Evolutionary conservation across 2,797 vertebrate species (phyloP), one percentile per base, ranked within the genome.

Genomic region (Pseudomugil tenellus): DNA sequence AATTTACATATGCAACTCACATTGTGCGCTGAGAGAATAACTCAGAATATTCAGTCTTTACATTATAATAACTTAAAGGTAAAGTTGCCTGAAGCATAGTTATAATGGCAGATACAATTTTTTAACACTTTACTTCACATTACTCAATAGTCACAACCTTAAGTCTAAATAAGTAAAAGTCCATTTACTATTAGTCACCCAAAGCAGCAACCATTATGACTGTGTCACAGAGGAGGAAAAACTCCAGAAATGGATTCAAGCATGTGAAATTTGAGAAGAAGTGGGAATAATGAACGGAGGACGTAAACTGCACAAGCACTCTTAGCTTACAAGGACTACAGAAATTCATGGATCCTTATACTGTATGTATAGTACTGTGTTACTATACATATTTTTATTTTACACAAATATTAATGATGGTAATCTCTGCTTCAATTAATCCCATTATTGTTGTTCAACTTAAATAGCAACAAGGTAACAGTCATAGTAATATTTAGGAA

Each of bases 151-250:
- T 16, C 19, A 34, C 13, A 55, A 32, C 39, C 51, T n/a, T n/a
- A n/a, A n/a, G n/a, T n/a, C n/a, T n/a, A n/a, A n/a, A n/a, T n/a
- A n/a, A n/a, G n/a, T n/a, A n/a, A n/a, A n/a, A n/a, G n/a, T n/a
- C n/a, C n/a, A n/a, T n/a, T n/a, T n/a, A n/a, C n/a, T n/a, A n/a
- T 6, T 3, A 64, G 25, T 59, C 57, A 35, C 26, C 31, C 52
- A 46, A 54, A 67, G 59, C 55, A 51, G 12, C 46, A 68, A n/a
- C 51, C 70, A 56, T 59, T 58, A 67, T 0, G 53, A 64, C 64
- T 26, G 26, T 26, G 37, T 57, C 31, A 23, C 49, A 34, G 19
- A 60, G 32, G 54, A 35, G 46, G 55, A 8, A 63, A 63, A 12
- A 41, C 16, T 43, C 31, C 17, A 16, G 16, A 52, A 67, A 52